Conservation (phyloP, 1,140 invertebrate genomes). For the Platyscapa corneri region DNA sequence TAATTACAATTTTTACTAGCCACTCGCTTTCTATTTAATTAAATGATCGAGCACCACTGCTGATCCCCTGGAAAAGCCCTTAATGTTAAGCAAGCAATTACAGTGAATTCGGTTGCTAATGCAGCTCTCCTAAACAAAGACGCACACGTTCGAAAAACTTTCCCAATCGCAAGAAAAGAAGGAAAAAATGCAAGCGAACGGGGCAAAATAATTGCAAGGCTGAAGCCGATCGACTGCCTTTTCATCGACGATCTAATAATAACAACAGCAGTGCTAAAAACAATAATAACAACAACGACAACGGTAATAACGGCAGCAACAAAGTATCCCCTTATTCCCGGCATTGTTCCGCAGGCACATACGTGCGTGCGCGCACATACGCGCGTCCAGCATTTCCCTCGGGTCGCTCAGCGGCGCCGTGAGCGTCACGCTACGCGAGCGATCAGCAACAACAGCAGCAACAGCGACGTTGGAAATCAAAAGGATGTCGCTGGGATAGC, state of each 20-base stretch:
- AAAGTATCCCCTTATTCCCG: not conserved
- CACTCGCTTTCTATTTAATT: not conserved
- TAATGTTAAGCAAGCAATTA: not conserved
- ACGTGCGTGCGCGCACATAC: not conserved
- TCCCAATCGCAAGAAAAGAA: not conserved
- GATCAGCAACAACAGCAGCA: not conserved
- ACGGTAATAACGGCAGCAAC: not conserved
- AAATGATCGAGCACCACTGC: too few relatives aligned
- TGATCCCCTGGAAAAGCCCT: too few relatives aligned
- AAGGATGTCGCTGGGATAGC: constrained; percentile 36
- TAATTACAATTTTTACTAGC: not conserved
- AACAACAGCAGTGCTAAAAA: not conserved
- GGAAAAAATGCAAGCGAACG: not conserved
- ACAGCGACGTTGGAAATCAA: constrained; percentile 53
- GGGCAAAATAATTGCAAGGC: not conserved
- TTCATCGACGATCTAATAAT: not conserved
- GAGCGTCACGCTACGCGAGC: not conserved
- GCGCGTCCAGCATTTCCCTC: constrained; percentile 15
- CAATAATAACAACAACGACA: not conserved
- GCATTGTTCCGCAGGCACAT: not conserved
- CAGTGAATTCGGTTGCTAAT: not conserved
- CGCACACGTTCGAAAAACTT: not conserved
- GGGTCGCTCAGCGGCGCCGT: not conserved
- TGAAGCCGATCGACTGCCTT: not conserved
- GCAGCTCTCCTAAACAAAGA: not conserved